Base-by-base conservation (phyloP, 2,113 vertebrate species). In the Triplophysa tibetana region DNA sequence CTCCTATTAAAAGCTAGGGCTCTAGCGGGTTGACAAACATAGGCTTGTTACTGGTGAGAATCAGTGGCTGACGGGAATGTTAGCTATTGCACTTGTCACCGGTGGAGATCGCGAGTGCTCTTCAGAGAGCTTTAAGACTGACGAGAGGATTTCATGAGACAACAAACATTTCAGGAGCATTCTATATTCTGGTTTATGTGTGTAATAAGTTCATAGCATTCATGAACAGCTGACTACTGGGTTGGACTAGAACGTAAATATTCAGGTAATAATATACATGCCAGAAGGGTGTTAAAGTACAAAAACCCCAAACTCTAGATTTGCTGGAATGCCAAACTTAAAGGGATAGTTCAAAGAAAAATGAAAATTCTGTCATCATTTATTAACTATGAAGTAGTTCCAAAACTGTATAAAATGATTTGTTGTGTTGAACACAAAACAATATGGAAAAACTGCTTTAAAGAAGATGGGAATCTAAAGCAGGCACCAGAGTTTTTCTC, bases 1-100 rank as follows among this genome's bases (percentile, higher is more conserved):
- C 6, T 65, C 75, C 75, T 77, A 77, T 38, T 52, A 77, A 77
- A 54, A 77, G 60, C 58, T 63, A 50, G 4, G 17, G 41, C 58
- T 75, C 41, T 48, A 63, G 72, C 43, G 58, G 41, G 17, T 77
- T 64, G 62, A 77, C 75, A 77, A 77, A 65, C 62, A 77, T 77
- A 33, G 64, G 62, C 75, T 65, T 8, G 75, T 77, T 77, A 77
- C 62, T 77, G 48, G 17, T 65, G 45, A 77, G 45, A 65, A 65
- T 52, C 60, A 54, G 48, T 38, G 5, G 61, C 60, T 63, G 60
- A 29, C 16, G 24, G 75, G 61, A 48, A 26, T 38, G 19, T 65
- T 52, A 29, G 26, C 62, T 54, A 77, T 77, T 66, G 74, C 43
- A 21, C 8, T 77, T 54, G 43, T 24, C 75, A 77, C 62, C 43